Evolutionary conservation across 2,797 vertebrate species (phyloP).

Genomic region (Syndactyla subalaris): DNA sequence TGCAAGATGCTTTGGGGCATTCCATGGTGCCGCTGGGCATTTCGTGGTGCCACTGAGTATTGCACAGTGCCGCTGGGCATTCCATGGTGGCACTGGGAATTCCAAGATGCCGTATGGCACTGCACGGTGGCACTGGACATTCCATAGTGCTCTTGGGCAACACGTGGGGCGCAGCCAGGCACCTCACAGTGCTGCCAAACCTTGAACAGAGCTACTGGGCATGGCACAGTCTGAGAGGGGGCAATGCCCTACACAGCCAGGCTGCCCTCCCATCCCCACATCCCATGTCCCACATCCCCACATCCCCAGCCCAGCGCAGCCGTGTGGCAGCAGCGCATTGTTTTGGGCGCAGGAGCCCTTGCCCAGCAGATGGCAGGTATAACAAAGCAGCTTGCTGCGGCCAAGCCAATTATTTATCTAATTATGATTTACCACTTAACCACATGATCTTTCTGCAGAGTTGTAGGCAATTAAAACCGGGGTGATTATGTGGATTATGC

Average conservation of each 20-base stretch:
- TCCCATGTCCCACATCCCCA: neutral
- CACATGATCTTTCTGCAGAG: conserved; percentile 89
- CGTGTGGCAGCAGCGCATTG: conserved; percentile 74
- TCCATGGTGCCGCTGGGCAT: rapidly evolving
- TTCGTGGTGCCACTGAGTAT: rapidly evolving
- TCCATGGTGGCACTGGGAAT: neutral
- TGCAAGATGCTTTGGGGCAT: rapidly evolving
- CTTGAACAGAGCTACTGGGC: rapidly evolving
- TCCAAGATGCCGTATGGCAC: neutral
- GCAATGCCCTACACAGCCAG: neutral
- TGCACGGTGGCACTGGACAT: rapidly evolving
- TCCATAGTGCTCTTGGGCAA: neutral
- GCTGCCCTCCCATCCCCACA: neutral
- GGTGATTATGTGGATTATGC: conserved; percentile 90
- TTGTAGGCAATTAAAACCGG: conserved; percentile 90
- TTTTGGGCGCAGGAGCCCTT: conserved; percentile 75
- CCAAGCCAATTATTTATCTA: conserved; percentile 98
- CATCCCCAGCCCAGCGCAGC: conserved; percentile 20
- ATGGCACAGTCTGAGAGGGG: rapidly evolving
- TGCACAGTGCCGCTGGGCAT: rapidly evolving
- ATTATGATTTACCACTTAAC: conserved; percentile 97
- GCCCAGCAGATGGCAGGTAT: conserved; percentile 91
- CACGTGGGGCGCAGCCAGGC: neutral
- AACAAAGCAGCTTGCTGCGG: conserved; percentile 93
- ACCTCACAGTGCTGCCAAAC: rapidly evolving